phyloP scores from a whole-genome alignment of 2,888 invertebrate genomes.

The Melipona beecheii region DNA sequence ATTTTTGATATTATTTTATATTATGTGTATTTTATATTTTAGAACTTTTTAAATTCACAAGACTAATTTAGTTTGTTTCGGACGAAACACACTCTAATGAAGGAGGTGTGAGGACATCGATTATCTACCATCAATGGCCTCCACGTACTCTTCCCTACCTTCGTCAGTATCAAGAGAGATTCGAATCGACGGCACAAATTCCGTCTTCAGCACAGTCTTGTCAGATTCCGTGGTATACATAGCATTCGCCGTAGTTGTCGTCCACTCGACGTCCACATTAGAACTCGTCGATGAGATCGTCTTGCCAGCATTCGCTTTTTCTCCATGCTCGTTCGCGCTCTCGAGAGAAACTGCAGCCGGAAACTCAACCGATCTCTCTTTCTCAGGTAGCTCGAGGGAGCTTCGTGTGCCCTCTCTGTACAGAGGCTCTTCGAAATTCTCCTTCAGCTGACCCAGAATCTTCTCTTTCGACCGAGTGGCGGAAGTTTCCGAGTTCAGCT shows the following conservation, averaged over 20 bases:
- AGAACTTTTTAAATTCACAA: no score
- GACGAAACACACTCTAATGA: no score
- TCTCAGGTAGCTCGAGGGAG: slow-evolving; percentile 56
- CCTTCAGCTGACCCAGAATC: slow-evolving; percentile 54
- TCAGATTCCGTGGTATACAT: slow-evolving; percentile 20
- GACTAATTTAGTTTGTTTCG: no score
- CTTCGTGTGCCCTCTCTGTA: slow-evolving; percentile 2
- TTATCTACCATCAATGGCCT: slow-evolving; percentile 71
- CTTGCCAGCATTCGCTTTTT: neutral
- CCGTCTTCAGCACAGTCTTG: slow-evolving; percentile 77
- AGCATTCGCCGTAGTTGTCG: neutral
- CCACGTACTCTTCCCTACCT: slow-evolving; percentile 80
- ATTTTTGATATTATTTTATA: no score
- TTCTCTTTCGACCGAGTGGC: slow-evolving; percentile 48
- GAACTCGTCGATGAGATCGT: neutral
- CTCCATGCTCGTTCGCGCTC: neutral
- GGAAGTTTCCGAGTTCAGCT: neutral
- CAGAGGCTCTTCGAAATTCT: slow-evolving; percentile 64
- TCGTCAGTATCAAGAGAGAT: slow-evolving; percentile 80
- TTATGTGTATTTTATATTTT: no score
- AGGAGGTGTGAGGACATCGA: no score
- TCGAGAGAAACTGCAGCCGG: slow-evolving; percentile 20
- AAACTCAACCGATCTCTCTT: slow-evolving; percentile 57
- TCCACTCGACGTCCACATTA: neutral
- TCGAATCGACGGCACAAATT: slow-evolving; percentile 82